Evolutionary conservation across 2,888 invertebrate species (phyloP).

Genomic region (Drosophila siamana): DNA sequence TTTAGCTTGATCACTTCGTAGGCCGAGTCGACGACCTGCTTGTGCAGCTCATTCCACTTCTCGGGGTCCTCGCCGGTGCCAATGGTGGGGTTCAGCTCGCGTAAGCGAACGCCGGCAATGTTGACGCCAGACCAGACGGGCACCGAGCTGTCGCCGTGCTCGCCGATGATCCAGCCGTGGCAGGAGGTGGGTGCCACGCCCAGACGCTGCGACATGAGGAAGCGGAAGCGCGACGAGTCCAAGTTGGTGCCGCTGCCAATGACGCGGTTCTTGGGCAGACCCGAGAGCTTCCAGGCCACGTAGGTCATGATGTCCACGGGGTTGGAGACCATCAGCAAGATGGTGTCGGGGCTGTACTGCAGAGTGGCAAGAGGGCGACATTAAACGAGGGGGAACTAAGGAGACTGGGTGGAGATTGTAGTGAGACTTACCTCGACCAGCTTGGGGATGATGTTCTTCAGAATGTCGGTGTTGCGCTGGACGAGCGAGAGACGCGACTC

Average conservation of each 20-base stretch:
- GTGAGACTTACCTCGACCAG: slow-evolving; percentile 82
- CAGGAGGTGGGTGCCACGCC: slow-evolving; percentile 93
- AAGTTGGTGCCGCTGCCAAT: slow-evolving; percentile 97
- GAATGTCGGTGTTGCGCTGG: slow-evolving; percentile 95
- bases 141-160: slow-evolving; percentile 96
- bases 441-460: slow-evolving; percentile 93
- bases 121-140: slow-evolving; percentile 98
- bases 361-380: background rate
- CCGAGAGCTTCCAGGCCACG: slow-evolving; percentile 97
- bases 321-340: slow-evolving; percentile 95
- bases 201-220: slow-evolving; percentile 93
- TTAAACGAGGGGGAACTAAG: too few relatives aligned
- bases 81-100: slow-evolving; percentile 91
- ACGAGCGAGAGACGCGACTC: slow-evolving; percentile 95
- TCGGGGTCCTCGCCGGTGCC: slow-evolving; percentile 91
- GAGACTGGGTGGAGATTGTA: too few relatives aligned
- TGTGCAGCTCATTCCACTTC: slow-evolving; percentile 92
- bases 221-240: slow-evolving; percentile 96
- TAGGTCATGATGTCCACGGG: slow-evolving; percentile 97
- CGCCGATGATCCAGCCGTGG: slow-evolving; percentile 97
- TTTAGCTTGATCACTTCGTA: slow-evolving; percentile 95
- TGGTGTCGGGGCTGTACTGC: slow-evolving; percentile 92
- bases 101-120: slow-evolving; percentile 94
- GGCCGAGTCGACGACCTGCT: slow-evolving; percentile 93
- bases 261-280: slow-evolving; percentile 93